Evolutionary conservation across 2,113 vertebrate genomes (phyloP).

Genomic region (Vireo altiloquus): DNA sequence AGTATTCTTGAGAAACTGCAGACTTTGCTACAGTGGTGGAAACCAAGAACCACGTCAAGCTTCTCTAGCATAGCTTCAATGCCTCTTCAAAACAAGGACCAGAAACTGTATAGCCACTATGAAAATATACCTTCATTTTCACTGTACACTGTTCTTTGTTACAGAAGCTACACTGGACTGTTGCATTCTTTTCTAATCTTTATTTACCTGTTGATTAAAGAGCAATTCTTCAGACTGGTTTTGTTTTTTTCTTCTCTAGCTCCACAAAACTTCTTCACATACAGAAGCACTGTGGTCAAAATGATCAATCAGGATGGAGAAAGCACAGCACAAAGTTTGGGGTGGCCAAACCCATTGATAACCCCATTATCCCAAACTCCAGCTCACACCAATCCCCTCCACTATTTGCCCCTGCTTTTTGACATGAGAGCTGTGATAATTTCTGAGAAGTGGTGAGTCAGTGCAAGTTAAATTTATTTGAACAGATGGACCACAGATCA

Average conservation of each 20-base stretch:
- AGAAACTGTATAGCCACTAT: background rate
- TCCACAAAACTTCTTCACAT: background rate
- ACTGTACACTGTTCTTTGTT: background rate
- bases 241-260: background rate
- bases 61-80: background rate
- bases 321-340: background rate
- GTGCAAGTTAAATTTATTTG: background rate
- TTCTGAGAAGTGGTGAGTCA: background rate
- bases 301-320: accelerated
- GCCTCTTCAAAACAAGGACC: background rate
- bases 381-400: background rate
- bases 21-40: background rate
- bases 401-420: background rate
- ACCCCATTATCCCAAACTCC: background rate
- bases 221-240: background rate
- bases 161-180: background rate
- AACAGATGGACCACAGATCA: background rate
- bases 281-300: background rate
- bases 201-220: background rate
- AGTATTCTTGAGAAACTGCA: background rate
- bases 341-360: background rate
- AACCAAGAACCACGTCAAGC: background rate
- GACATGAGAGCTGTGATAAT: background rate
- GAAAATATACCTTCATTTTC: background rate
- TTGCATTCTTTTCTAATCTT: background rate